Percentiles rank a stretch among this genome's conserved stretches.
These are phyloP conservation scores for Styela plicata DNA, from an alignment of 23 tunicate species.

Conservation along the genomic window DNA sequence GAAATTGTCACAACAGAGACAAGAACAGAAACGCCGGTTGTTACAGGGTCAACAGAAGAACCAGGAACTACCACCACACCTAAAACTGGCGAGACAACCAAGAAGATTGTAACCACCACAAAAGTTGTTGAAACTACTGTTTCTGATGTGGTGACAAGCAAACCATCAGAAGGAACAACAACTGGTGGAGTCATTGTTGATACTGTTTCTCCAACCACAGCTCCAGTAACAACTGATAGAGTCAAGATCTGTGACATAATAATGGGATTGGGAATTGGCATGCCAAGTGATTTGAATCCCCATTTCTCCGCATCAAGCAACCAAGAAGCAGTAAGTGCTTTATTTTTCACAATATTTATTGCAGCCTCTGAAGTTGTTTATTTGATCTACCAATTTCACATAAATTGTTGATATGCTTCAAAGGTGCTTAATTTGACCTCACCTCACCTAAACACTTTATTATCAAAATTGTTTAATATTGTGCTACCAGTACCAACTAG, in stretches of 20 bases:
- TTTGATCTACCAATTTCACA: no score
- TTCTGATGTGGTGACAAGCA: constrained; percentile 18
- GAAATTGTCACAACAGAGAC: constrained; percentile 7
- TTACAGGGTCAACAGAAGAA: not conserved
- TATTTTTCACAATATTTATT: no score
- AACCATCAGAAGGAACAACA: not conserved
- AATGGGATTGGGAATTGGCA: constrained; percentile 64
- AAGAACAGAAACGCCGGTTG: not conserved
- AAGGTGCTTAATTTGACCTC: no score
- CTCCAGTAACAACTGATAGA: constrained; percentile 25
- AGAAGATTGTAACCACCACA: constrained; percentile 31
- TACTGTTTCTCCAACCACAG: constrained; percentile 21
- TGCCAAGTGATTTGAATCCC: constrained; percentile 41
- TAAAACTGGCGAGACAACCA: not conserved
- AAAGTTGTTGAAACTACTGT: constrained; percentile 47
- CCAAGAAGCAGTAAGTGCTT: constrained; percentile 11
- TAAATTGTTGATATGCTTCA: no score
- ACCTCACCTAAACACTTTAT: no score
- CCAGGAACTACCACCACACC: not conserved
- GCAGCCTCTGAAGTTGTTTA: no score
- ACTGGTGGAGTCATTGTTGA: not conserved
- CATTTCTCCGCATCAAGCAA: constrained; percentile 52
- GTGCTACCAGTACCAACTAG: no score
- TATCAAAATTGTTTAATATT: no score
- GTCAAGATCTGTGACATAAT: constrained; percentile 43